Base-by-base conservation (phyloP, 2,888 invertebrate species). In the Chironomus tentans region DNA sequence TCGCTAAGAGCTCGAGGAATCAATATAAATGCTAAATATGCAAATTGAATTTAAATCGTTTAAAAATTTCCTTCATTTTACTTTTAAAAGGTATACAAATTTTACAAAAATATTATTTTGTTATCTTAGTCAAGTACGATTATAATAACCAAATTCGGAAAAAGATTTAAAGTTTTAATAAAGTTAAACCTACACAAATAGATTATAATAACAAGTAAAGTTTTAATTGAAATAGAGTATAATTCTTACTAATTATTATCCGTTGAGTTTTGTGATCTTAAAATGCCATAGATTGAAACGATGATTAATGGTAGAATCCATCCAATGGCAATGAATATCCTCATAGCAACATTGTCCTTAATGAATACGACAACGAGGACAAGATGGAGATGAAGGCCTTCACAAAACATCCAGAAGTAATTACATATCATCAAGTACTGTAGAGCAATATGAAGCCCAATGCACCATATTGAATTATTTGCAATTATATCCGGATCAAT, bases 331-430 rank as follows among this genome's bases (percentile, higher is more conserved):
- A 85, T 85, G 81, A 92, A 92, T 86, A 89, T 90, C 73, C 87
- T 86, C 86, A 92, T 87, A 2, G 92, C 88, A 71, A 89, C 86
- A 75, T 89, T 88, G 79, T 92, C 91, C 79, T 88, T 87, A 50
- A 92, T 89, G 81, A 93, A 93, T 15, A 93, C 91, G 79, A 92
- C 88, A 10, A 92, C 92, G 0, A 94, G 85, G 0, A 92, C 88
- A 18, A 92, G 86, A 82, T 92, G 92, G 7, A 94, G 84, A 80
- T 92, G 91, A 1, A 92, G 84, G 0, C 91, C 91, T 81, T 92
- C 92, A 80, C 91, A 91, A 81, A 93, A 92, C 92, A 93, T 93
- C 93, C 93, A 94, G 81, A 91, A 87, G 82, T 93, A 93, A 82
- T 91, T 92, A 68, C 91, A 88, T 69, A 92, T 84, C 86, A 92